phyloP scores from a whole-genome alignment of 2,888 invertebrate species.

The Hirtodrosophila alboralis region DNA sequence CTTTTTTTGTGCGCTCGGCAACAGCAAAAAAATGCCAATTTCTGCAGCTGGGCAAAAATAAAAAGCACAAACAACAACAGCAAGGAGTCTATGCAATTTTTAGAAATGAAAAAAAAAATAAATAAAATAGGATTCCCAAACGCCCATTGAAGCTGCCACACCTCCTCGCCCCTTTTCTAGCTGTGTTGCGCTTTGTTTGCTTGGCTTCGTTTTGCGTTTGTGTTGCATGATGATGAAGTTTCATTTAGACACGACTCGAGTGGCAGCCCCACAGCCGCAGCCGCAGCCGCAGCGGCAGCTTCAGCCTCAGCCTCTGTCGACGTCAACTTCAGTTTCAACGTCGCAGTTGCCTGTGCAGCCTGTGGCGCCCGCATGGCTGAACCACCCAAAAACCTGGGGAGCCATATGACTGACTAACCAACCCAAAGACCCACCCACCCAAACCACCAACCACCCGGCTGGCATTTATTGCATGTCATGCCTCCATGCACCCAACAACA shows the following conservation, averaged over 20 bases:
- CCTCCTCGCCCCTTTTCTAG: too few relatives aligned
- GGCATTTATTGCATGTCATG: conserved; percentile 66
- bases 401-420: too few relatives aligned
- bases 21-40: conserved; percentile 74
- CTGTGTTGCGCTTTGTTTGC: conserved; percentile 58
- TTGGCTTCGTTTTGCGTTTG: conserved; percentile 53
- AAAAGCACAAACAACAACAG: conserved; percentile 13
- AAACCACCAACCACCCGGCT: conserved; percentile 34
- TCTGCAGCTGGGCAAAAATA: conserved; percentile 59
- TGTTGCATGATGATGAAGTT: conserved; percentile 76
- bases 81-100: conserved; percentile 69
- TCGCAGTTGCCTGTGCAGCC: conserved; percentile 6
- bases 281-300: neutral
- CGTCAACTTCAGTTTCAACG: neutral
- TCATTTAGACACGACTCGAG: conserved; percentile 76
- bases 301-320: conserved; percentile 15
- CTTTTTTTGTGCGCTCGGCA: conserved; percentile 21
- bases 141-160: conserved; percentile 47
- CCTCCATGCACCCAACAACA: conserved; percentile 31
- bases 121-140: conserved; percentile 30
- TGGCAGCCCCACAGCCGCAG: conserved; percentile 35
- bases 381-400: conserved; percentile 3
- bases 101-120: conserved; percentile 29
- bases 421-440: too few relatives aligned
- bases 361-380: conserved; percentile 58